A percentile compares a stretch with the other conserved stretches of the same genome.
phyloP scores from a whole-genome alignment of 92 coral and sea anemone species.

The Epizoanthus ramosus region DNA sequence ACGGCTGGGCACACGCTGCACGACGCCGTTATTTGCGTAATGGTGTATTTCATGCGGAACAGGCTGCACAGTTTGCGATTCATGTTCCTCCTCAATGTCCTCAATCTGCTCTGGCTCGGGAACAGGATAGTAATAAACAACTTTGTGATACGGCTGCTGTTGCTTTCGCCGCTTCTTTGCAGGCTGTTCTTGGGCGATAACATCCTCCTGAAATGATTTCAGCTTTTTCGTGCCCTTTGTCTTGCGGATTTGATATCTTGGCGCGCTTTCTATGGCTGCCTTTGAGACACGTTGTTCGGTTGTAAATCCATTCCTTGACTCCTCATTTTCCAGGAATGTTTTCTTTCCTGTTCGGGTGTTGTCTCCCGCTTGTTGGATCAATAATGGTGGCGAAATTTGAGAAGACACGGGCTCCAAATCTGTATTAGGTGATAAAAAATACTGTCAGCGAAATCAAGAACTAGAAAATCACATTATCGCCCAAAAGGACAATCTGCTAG shows the following conservation, averaged over 20 bases:
- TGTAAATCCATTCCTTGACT: constrained; percentile 4
- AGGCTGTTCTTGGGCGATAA: neutral
- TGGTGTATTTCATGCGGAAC: constrained; percentile 62
- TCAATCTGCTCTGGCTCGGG: constrained; percentile 35
- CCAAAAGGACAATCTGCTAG: constrained; percentile 1
- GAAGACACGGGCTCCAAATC: constrained; percentile 10
- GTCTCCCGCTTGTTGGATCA: constrained; percentile 10
- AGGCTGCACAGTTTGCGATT: neutral
- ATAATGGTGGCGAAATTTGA: constrained; percentile 17
- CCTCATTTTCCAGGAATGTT: constrained; percentile 28
- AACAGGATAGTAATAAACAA: constrained; percentile 24
- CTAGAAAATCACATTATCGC: constrained; percentile 20
- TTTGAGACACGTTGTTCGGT: constrained; percentile 17
- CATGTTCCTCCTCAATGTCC: constrained; percentile 13
- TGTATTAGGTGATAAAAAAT: constrained; percentile 32
- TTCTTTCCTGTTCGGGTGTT: constrained; percentile 24
- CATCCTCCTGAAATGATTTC: constrained; percentile 19
- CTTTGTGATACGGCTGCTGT: constrained; percentile 36
- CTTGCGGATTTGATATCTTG: neutral
- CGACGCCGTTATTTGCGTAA: constrained; percentile 55
- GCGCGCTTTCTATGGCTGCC: constrained; percentile 36
- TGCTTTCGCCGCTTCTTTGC: constrained; percentile 28
- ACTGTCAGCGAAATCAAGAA: constrained; percentile 3
- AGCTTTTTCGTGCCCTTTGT: constrained; percentile 24
- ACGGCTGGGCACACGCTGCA: constrained; percentile 19